A percentile compares a stretch with the other conserved stretches of the same genome.
These are phyloP conservation scores for Actinia tenebrosa DNA, from an alignment of 64 coral and sea anemone genomes.

Conservation along the genomic window DNA sequence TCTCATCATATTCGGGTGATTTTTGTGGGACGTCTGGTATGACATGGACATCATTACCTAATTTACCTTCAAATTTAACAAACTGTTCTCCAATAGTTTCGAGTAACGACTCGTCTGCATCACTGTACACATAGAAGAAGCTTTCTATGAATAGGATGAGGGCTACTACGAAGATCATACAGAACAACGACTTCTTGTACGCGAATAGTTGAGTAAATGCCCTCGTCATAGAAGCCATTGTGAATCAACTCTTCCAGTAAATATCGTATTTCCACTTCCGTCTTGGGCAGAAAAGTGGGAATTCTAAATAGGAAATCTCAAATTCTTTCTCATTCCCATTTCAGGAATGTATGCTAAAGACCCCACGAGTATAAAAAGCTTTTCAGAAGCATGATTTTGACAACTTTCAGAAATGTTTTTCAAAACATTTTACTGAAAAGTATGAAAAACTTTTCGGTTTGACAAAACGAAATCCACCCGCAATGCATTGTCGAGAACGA, in stretches of 20 bases:
- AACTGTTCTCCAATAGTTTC: neutral
- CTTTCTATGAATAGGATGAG: constrained; percentile 2
- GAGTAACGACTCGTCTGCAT: neutral
- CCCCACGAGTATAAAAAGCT: neutral
- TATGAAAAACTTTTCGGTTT: neutral
- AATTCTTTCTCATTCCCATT: neutral
- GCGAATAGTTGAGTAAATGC: neutral
- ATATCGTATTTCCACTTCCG: neutral
- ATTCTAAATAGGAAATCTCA: neutral
- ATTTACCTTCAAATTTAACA: constrained; percentile 13
- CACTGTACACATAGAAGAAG: neutral
- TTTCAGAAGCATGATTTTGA: neutral
- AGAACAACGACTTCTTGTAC: neutral
- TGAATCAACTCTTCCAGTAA: neutral
- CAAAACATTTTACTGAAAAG: neutral
- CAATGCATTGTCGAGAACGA: neutral
- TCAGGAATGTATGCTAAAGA: neutral
- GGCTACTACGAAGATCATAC: neutral
- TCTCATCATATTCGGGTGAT: constrained; percentile 42
- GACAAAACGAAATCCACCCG: neutral
- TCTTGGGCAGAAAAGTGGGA: neutral
- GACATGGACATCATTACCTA: neutral
- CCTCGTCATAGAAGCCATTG: neutral
- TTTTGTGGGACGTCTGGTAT: neutral
- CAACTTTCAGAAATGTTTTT: neutral